Base-by-base conservation (phyloP, 2,113 vertebrate species). In the Numenius arquata region DNA sequence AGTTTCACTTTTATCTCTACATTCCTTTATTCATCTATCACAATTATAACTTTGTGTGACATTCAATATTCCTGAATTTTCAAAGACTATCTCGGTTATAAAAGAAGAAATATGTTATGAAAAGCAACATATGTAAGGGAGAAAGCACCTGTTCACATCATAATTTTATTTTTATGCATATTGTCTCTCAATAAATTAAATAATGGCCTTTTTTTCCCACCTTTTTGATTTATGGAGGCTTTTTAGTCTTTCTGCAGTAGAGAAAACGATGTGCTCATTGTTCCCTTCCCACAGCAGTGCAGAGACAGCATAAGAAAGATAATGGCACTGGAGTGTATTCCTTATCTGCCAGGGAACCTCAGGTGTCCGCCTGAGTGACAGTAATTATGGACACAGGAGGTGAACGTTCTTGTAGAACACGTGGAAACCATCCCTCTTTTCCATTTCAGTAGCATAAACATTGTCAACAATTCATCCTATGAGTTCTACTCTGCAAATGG, bases 121-220 rank as follows among this genome's bases (percentile, higher is more conserved):
- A 81, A 93, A 74, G 2, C 5, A 72, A 40, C 6, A n/a, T 47
- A 41, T 8, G 7, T 47, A 78, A 93, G 19, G 20, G 29, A 72
- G 15, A 70, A 82, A 71, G 19, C 17, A 45, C 3, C 23, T 88
- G 32, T 16, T 75, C 26, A 25, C 16, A 10, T 48, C 9, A 8
- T 50, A 25, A 48, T 77, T 93, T 84, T 34, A 63, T 62, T 88
- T 68, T 80, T 1, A 58, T 73, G 15, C 8, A 72, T 56, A 40
- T 43, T 47, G 11, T 67, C 19, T 63, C 22, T 58, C n/a, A 73
- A 38, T 74, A 77, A 71, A 76, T 45, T 79, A 45, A 55, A 78
- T 2, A 53, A 18, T 25, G 9, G 1, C 0, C 2, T 16, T 40
- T 38, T 22, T 4, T 9, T 15, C 5, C 4, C 2, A 8, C 27